Base-by-base conservation (phyloP, 2,797 vertebrate species). In the Spea hammondii region DNA sequence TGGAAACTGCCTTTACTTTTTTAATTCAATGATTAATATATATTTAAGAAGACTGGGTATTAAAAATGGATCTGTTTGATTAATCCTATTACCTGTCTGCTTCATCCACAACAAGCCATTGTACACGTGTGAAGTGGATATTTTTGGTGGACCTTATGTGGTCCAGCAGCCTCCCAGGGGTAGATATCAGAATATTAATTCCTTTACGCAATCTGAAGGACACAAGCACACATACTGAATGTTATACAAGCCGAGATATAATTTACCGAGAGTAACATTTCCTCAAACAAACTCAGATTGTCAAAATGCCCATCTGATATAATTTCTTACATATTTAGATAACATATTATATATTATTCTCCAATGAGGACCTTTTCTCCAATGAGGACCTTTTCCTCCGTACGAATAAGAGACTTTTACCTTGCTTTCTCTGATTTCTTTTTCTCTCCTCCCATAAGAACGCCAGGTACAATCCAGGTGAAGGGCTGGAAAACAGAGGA, bases 371-470 rank as follows among this genome's bases (percentile, higher is more conserved):
- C 32, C 32, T 32, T 32, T 32, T 32, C 51, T 32, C 32, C 32
- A 32, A 32, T 32, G 32, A 32, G 32, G 32, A 32, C 32, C 32
- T 32, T 32, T 32, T 32, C 51, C 10, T 6, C 51, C 51, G 10
- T 7, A 53, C 51, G 8, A 59, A 13, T 11, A 13, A n/a, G 13
- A n/a, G 59, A 53, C 8, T 13, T 14, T 17, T 5, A 97, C 97
- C 97, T 96, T 91, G 97, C 96, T 84, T 99, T 99, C 88, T 99
- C 97, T 0, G 96, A 93, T 83, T 99, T 99, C 84, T 91, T 95
- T 90, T 97, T 99, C 88, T 99, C 97, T 89, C 97, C 97, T 53
- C 97, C 97, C 96, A 98, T 99, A 69, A 99, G 85, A n/a, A 98
- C 93, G 50, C 97, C 97, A 0, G 97, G 95, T 55, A 99, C 97